Evolutionary conservation across 2,797 vertebrate genomes (phyloP), one percentile per base, ranked within the genome.

Genomic region (Poecile montanus): DNA sequence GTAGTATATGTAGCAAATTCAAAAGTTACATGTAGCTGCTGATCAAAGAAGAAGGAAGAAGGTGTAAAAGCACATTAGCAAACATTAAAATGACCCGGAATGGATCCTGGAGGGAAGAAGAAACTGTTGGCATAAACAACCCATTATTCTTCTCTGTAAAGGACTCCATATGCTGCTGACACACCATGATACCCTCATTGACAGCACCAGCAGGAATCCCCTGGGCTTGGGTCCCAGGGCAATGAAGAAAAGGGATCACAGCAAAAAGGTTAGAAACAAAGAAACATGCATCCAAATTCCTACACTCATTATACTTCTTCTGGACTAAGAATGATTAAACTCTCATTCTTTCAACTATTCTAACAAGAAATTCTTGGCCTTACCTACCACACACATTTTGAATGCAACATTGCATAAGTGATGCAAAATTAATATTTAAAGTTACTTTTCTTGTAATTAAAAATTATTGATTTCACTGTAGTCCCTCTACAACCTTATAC

Each of bases 171-270:
- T 13, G 23, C 48, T 81, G 21, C 5, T 11, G 36, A 2, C 32
- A 38, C 1, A 0, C 11, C 9, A 3, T 1, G 10, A 47, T 6
- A 14, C 4, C 2, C 6, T 53, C 44, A 38, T 13, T 16, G 22
- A 19, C 27, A 68, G 21, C 19, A 74, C 7, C 60, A 88, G 32
- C 1, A 2, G 16, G n/a, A 63, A 63, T 22, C 12, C 9, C 27
- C n/a, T 23, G 9, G 13, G 11, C 32, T 42, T 29, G 25, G 15
- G 30, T 23, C 13, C 20, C 1, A 0, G 16, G 10, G 6, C 50
- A 22, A 27, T 20, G 20, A 34, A 20, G 22, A 89, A 45, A 6
- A 27, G 10, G 9, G 22, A 85, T 16, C 15, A 56, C 0, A 70
- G 25, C 7, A 60, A 74, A 51, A 62, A 18, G 16, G 13, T 9